Evolutionary conservation across 2,888 invertebrate genomes (phyloP).

Genomic region (Phyllotreta striolata): DNA sequence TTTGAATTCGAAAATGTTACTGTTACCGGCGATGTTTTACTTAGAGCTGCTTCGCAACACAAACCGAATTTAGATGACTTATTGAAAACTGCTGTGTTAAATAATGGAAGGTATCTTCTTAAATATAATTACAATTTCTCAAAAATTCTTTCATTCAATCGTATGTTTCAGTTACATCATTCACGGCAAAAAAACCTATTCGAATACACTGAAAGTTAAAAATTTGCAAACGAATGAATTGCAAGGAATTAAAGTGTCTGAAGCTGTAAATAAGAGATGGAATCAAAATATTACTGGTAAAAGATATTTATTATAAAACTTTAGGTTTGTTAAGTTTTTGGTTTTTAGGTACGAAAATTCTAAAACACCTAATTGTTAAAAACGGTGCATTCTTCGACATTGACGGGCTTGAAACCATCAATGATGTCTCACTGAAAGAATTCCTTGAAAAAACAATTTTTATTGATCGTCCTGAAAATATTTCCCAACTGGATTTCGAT

Average conservation of each 20-base stretch:
- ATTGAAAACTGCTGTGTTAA: constrained; percentile 50
- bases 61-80: constrained; percentile 52
- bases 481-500: constrained; percentile 44
- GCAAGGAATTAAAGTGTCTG: constrained; percentile 35
- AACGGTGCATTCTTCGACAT: constrained; percentile 43
- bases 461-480: constrained; percentile 43
- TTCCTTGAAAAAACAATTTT: constrained; percentile 44
- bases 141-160: not conserved
- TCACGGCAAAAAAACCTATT: constrained; percentile 49
- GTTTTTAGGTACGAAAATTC: constrained; percentile 43
- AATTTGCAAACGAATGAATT: constrained; percentile 42
- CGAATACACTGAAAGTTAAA: constrained; percentile 45
- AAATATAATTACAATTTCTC: not conserved
- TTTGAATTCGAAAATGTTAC: constrained; percentile 54
- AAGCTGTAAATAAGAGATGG: constrained; percentile 36
- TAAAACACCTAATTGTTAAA: constrained; percentile 46
- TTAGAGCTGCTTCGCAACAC: constrained; percentile 47
- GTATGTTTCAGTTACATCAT: constrained; percentile 47
- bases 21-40: constrained; percentile 51
- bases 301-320: not conserved
- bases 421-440: constrained; percentile 44
- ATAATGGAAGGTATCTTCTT: constrained; percentile 48
- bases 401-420: constrained; percentile 41
- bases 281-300: constrained; percentile 34
- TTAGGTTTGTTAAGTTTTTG: not conserved